Evolutionary conservation across 2,888 invertebrate species (phyloP).

Genomic region (Melieria picta): DNA sequence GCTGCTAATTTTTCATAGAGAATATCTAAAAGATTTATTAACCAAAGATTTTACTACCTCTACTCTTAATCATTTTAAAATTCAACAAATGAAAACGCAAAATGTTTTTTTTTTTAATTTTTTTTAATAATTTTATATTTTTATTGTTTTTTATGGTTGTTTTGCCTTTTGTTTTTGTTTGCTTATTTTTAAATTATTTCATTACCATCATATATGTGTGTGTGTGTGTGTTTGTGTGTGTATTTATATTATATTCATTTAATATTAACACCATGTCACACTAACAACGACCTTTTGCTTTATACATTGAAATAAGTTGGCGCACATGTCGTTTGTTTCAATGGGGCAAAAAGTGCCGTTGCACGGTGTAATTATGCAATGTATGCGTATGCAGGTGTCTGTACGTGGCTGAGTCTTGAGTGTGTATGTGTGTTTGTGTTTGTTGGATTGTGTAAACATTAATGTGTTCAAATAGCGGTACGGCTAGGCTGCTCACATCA

Average conservation of each 20-base stretch:
- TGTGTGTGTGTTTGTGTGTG: conserved; percentile 9
- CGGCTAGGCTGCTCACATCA: too few species aligned
- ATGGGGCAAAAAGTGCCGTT: too few species aligned
- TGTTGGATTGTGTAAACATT: conserved; percentile 15
- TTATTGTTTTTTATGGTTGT: not conserved
- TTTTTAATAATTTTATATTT: too few species aligned
- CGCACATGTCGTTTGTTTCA: too few species aligned
- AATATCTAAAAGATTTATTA: too few species aligned
- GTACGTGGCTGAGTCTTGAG: not conserved
- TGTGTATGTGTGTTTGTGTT: conserved; percentile 10
- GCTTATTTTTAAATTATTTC: too few species aligned
- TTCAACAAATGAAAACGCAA: too few species aligned
- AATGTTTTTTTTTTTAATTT: too few species aligned
- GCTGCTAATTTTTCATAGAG: too few species aligned
- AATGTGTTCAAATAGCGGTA: not conserved
- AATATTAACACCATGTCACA: conserved; percentile 5
- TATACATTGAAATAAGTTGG: too few species aligned
- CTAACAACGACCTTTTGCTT: not conserved
- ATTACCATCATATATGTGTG: not conserved
- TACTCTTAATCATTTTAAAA: too few species aligned
- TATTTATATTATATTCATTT: conserved; percentile 9
- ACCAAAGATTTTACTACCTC: too few species aligned
- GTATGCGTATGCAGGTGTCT: conserved; percentile 4
- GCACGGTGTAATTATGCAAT: not conserved
- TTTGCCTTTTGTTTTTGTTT: not conserved